These are phyloP conservation scores for Drosophila lacicola DNA, from an alignment of 2,888 invertebrate genomes.

Conservation along the genomic window DNA sequence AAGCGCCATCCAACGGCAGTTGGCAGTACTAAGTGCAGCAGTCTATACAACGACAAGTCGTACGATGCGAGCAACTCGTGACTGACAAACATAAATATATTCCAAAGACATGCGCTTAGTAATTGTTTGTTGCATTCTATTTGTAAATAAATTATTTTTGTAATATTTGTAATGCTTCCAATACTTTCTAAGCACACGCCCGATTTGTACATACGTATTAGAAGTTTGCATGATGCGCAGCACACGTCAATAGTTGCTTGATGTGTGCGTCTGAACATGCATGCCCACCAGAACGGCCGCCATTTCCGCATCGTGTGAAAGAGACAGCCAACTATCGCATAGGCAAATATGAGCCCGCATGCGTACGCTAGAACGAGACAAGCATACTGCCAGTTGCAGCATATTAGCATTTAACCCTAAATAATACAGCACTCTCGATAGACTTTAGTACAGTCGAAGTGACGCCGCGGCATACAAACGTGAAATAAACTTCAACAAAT, in stretches of 20 bases:
- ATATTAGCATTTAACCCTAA: constrained; percentile 73
- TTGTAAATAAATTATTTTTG: not conserved
- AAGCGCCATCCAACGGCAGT: constrained; percentile 29
- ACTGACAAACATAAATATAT: not conserved
- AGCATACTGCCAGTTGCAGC: constrained; percentile 7
- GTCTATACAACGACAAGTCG: not conserved
- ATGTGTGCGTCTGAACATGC: constrained; percentile 36
- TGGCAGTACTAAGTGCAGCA: not conserved
- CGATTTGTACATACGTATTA: no score
- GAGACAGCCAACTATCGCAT: constrained; percentile 24
- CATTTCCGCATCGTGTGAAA: constrained; percentile 65
- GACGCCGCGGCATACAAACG: constrained; percentile 71
- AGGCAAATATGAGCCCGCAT: constrained; percentile 13
- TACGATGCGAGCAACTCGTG: constrained; percentile 5
- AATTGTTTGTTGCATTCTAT: not conserved
- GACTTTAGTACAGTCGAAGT: constrained; percentile 78
- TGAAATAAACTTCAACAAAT: constrained; percentile 51
- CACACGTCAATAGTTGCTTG: constrained; percentile 19
- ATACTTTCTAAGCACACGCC: not conserved
- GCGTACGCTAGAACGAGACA: constrained; percentile 41
- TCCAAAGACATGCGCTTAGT: not conserved
- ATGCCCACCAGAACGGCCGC: constrained; percentile 46
- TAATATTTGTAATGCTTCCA: not conserved
- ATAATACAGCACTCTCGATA: constrained; percentile 74
- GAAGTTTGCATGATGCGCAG: constrained; percentile 11